Base-by-base conservation (phyloP, 1,140 invertebrate species). In the Pissodes strobi region DNA sequence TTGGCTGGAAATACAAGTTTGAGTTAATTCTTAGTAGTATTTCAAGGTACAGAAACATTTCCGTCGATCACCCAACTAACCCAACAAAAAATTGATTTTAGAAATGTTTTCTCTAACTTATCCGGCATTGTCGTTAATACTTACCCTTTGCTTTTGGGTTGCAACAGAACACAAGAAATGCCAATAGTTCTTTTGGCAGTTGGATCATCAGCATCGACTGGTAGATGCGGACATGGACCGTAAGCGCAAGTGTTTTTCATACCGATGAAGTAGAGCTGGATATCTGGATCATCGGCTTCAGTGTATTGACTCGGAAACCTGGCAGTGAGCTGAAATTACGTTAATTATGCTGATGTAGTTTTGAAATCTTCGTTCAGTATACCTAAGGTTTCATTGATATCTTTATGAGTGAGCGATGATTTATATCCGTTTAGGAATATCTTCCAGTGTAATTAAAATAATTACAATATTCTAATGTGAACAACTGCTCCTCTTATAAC, bases 211-310 rank as follows among this genome's bases (percentile, higher is more conserved):
- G 89, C 79, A 58, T 80, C 72, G 0, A 70, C 67, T 0, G 71
- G 22, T 2, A 80, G 80, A 1, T 78, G 79, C 0, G 81, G 22
- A 17, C 78, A 64, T 0, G 85, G 83, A 5, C 81, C 82, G 1
- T 78, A 74, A 0, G 80, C 80, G 64, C 87, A 89, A 9, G 79
- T 76, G 0, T 86, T 83, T 46, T 82, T 80, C 72, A 84, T 88
- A 0, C 87, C 86, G 1, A 83, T 81, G 69, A 87, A 87, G 72
- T 87, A 88, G 21, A 86, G 79, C 62, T 88, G 87, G 1, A 87
- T 70, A 64, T 88, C 86, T 0, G 84, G 85, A 69, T 83, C 78
- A 21, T 43, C 49, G n/a, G n/a, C n/a, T n/a, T n/a, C n/a, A n/a
- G n/a, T n/a, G n/a, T n/a, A n/a, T n/a, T n/a, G n/a, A n/a, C 80